Evolutionary conservation across 2,888 invertebrate genomes (phyloP).

Genomic region (Chorisops tibialis): DNA sequence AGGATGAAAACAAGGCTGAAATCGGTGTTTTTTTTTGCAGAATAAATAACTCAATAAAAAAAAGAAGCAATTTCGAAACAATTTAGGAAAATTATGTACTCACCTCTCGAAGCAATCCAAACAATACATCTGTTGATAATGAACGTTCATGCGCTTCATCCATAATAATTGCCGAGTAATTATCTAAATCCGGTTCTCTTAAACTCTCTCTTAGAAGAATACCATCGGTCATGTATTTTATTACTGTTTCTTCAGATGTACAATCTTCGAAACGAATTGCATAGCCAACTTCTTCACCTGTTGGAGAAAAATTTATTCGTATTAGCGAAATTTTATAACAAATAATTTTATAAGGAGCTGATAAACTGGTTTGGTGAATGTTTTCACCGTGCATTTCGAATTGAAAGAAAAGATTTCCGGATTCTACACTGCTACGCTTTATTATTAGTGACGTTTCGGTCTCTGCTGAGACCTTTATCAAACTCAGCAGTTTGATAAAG

Average conservation of each 20-base stretch:
- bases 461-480: too few relatives aligned
- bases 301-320: slow-evolving; percentile 9
- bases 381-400: too few relatives aligned
- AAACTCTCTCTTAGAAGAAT: slow-evolving; percentile 94
- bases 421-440: too few relatives aligned
- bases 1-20: too few relatives aligned
- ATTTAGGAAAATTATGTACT: slow-evolving; percentile 50
- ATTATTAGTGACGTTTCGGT: too few relatives aligned
- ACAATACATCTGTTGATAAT: slow-evolving; percentile 95
- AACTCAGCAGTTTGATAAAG: too few relatives aligned
- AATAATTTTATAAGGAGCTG: slow-evolving; percentile 22
- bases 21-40: too few relatives aligned
- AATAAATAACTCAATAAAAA: too few relatives aligned
- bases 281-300: slow-evolving; percentile 91
- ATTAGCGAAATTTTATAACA: too few relatives aligned
- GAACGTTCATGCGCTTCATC: slow-evolving; percentile 99
- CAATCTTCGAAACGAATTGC: slow-evolving; percentile 99
- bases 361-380: too few relatives aligned
- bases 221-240: slow-evolving; percentile 99
- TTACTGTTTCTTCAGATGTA: slow-evolving; percentile 88
- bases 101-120: slow-evolving; percentile 90
- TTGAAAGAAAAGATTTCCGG: too few relatives aligned
- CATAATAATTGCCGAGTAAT: slow-evolving; percentile 98
- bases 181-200: slow-evolving; percentile 92
- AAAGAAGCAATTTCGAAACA: too few relatives aligned